A percentile compares a stretch with the other conserved stretches of the same genome.
Conservation (phyloP, 2,113 vertebrate genomes). For the Tragelaphus imberbis region DNA sequence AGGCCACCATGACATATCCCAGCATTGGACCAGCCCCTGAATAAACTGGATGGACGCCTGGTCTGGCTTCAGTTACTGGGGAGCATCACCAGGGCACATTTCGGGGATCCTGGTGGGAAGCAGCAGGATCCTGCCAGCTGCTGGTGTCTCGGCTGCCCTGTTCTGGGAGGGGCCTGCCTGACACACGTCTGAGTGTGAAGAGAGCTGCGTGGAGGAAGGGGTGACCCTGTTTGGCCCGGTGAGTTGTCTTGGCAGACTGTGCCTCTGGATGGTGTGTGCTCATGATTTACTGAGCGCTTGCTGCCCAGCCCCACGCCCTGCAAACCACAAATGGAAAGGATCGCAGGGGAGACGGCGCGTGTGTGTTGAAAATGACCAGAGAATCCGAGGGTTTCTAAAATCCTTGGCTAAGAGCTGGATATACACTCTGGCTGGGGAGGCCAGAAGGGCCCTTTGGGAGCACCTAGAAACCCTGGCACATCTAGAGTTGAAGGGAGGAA, state of each 20-base stretch:
- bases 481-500: neutral
- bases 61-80: constrained; percentile 45
- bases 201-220: neutral
- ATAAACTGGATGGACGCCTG: constrained; percentile 68
- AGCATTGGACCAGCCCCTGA: constrained; percentile 71
- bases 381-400: neutral
- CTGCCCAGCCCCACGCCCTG: neutral
- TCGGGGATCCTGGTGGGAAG: neutral
- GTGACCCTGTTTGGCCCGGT: constrained; percentile 37
- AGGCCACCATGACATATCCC: constrained; percentile 77
- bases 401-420: neutral
- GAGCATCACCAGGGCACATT: constrained; percentile 27
- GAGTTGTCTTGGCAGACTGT: constrained; percentile 53
- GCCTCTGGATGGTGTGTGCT: neutral
- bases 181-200: constrained; percentile 17
- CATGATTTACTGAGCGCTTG: neutral
- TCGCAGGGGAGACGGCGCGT: neutral
- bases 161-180: neutral
- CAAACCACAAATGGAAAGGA: neutral
- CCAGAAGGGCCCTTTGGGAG: neutral
- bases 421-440: neutral
- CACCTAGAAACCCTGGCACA: neutral
- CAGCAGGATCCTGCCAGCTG: neutral
- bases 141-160: neutral
- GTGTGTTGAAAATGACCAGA: neutral